A percentile compares a stretch with the other conserved stretches of the same genome.
Conservation (phyloP, 2,888 invertebrate species). For the Agrotis segetum region DNA sequence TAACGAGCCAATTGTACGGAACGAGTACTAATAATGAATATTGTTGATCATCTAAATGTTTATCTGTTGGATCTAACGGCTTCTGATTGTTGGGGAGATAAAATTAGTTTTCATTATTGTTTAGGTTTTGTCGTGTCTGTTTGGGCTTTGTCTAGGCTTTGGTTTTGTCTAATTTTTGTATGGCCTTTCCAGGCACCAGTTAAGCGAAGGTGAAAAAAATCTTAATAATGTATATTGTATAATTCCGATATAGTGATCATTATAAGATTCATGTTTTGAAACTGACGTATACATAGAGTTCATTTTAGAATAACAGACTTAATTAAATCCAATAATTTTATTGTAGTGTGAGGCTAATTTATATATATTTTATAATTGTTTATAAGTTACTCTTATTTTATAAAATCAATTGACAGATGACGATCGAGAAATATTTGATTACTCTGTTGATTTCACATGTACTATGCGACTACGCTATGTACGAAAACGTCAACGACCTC, state of each 20-base stretch:
- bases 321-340: no score
- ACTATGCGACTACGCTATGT: no score
- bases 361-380: no score
- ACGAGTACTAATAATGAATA: constrained; percentile 68
- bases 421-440: background rate
- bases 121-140: constrained; percentile 3
- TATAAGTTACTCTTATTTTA: background rate
- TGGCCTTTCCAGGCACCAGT: no score
- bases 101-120: constrained; percentile 56
- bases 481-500: no score
- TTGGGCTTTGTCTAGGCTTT: constrained; percentile 1
- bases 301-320: no score
- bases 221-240: no score
- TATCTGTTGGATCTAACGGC: constrained; percentile 59
- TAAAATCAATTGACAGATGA: background rate
- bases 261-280: background rate
- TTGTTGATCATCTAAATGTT: constrained; percentile 65
- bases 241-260: background rate
- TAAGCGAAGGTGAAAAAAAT: no score
- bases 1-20: constrained; percentile 83
- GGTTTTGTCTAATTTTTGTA: background rate
- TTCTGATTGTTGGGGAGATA: constrained; percentile 59
- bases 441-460: background rate
- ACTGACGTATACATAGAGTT: no score
- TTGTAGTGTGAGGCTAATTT: background rate